Conservation (phyloP, 2,113 vertebrate species). For the Copsychus sechellarum region DNA sequence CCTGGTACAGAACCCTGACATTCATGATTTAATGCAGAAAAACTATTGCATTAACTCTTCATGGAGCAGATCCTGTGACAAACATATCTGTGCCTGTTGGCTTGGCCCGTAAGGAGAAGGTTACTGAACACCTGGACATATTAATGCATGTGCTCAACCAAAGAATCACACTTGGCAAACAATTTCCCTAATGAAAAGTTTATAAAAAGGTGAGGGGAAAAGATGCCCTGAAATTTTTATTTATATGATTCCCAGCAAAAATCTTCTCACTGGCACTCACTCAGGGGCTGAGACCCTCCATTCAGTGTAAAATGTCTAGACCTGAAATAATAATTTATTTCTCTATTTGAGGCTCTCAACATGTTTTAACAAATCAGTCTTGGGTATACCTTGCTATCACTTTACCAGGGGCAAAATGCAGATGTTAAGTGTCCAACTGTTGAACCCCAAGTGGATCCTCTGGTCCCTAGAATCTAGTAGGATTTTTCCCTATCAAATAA, state of each 20-base stretch:
- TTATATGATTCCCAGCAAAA: background rate
- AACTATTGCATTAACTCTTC: background rate
- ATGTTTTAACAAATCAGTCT: background rate
- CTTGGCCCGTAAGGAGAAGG: background rate
- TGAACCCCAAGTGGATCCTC: background rate
- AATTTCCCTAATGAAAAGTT: background rate
- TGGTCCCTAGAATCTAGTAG: background rate
- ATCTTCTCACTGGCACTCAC: background rate
- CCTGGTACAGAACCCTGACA: background rate
- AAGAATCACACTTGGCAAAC: background rate
- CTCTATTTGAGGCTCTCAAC: background rate
- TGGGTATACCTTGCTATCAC: background rate
- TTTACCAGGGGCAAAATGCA: background rate
- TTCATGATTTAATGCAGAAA: background rate
- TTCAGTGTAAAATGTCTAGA: background rate
- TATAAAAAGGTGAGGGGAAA: background rate
- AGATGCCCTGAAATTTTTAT: background rate
- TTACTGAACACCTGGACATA: background rate
- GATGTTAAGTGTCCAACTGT: background rate
- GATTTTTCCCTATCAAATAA: background rate
- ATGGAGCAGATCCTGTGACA: background rate
- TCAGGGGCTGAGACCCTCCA: background rate
- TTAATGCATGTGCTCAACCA: background rate
- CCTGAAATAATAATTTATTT: background rate
- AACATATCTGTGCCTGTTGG: background rate